Evolutionary conservation across 2,113 vertebrate genomes (phyloP).

Genomic region (Panthera tigris): DNA sequence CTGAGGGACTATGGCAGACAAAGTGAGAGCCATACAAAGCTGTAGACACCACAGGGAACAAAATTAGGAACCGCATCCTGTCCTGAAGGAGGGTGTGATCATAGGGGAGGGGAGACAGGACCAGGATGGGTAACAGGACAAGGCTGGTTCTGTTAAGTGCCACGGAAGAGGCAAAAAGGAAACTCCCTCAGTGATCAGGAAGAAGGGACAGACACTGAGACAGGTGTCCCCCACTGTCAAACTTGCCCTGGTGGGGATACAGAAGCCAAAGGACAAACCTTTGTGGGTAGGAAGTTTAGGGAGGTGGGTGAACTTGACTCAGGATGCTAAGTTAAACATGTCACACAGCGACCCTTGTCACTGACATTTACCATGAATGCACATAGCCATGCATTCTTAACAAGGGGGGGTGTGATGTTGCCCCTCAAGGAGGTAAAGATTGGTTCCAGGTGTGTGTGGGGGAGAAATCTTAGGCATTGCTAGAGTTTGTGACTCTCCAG

Average conservation of each 20-base stretch:
- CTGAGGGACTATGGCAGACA: neutral
- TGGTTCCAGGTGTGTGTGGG: neutral
- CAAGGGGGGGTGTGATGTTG: accelerated
- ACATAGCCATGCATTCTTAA: accelerated
- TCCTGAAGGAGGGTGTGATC: neutral
- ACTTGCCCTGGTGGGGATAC: no score
- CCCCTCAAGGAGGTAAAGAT: neutral
- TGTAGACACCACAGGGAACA: neutral
- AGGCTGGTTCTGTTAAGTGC: accelerated
- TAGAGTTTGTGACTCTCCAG: neutral
- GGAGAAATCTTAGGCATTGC: neutral
- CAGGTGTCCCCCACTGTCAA: no score
- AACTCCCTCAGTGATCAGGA: accelerated
- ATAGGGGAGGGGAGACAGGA: neutral
- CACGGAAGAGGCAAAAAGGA: accelerated
- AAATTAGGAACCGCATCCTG: neutral
- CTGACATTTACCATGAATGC: neutral
- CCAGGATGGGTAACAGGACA: accelerated
- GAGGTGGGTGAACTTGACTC: neutral
- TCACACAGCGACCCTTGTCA: accelerated
- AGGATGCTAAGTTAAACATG: neutral
- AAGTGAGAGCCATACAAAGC: neutral
- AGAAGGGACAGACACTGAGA: accelerated
- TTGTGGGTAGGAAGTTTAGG: no score
- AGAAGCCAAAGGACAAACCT: neutral